Conservation (phyloP, 2,113 vertebrate species). For the Poecilia latipinna region DNA sequence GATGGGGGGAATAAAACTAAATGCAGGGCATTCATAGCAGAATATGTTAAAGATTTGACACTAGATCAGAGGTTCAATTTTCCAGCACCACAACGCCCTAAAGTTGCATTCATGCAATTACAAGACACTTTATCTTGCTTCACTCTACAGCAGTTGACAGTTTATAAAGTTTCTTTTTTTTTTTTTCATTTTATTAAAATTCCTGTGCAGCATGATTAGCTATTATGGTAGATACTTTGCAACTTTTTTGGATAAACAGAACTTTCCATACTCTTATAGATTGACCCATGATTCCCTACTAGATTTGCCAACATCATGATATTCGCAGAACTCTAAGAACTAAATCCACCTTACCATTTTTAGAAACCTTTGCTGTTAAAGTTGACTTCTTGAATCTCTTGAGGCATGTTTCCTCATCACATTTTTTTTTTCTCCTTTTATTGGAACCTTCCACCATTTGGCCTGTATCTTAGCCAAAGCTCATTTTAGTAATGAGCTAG, state of each 20-base stretch:
- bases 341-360: background rate
- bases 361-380: slow-evolving; percentile 1
- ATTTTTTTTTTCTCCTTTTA: slow-evolving; percentile 43
- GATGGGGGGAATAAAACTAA: too few relatives aligned
- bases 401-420: slow-evolving; percentile 16
- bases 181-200: background rate
- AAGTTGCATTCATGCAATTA: too few relatives aligned
- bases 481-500: slow-evolving; percentile 77
- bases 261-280: background rate
- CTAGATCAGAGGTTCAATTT: too few relatives aligned
- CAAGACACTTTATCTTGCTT: too few relatives aligned
- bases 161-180: background rate
- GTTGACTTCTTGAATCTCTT: slow-evolving; percentile 18
- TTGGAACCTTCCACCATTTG: slow-evolving; percentile 56
- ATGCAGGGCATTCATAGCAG: too few relatives aligned
- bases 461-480: slow-evolving; percentile 64
- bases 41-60: too few relatives aligned
- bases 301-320: background rate
- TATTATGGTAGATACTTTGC: background rate
- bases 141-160: background rate
- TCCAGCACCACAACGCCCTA: too few relatives aligned
- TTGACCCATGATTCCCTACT: background rate
- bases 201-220: background rate
- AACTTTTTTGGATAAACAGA: background rate
- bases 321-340: background rate